Evolutionary conservation across 2,113 vertebrate species (phyloP).

Genomic region (Ciconia maguari): DNA sequence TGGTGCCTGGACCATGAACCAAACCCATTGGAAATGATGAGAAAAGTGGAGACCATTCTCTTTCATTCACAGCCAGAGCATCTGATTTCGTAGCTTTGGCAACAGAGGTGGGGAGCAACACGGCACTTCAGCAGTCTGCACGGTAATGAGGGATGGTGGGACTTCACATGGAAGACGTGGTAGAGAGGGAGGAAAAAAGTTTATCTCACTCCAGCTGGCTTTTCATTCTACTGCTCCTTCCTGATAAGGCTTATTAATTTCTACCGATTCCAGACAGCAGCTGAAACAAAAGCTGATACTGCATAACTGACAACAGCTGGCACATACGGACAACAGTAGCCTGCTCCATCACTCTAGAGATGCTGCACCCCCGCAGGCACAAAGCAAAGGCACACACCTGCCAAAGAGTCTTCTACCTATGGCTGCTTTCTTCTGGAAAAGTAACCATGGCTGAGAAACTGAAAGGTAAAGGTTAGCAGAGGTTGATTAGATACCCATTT

Average conservation of each 20-base stretch:
- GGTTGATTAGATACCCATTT: background rate
- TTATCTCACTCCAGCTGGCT: background rate
- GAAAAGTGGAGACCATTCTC: background rate
- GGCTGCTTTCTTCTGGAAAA: background rate
- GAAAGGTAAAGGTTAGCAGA: background rate
- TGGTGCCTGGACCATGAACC: background rate
- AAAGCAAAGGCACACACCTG: background rate
- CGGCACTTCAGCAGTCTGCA: background rate
- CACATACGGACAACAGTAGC: fast-evolving
- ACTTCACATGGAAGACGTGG: background rate
- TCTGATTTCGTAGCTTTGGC: conserved; percentile 12
- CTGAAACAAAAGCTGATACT: background rate
- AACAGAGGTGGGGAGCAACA: background rate
- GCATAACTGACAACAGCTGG: fast-evolving
- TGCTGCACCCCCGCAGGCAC: background rate
- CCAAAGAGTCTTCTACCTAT: background rate
- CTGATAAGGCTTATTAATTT: background rate
- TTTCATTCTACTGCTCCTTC: background rate
- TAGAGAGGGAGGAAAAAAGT: background rate
- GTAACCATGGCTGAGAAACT: background rate
- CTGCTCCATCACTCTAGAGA: background rate
- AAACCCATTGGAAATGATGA: background rate
- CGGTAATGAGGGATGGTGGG: fast-evolving
- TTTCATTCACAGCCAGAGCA: conserved; percentile 15
- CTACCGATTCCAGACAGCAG: background rate